phyloP scores from a whole-genome alignment of 2,113 vertebrate species.

The Microtus ochrogaster region DNA sequence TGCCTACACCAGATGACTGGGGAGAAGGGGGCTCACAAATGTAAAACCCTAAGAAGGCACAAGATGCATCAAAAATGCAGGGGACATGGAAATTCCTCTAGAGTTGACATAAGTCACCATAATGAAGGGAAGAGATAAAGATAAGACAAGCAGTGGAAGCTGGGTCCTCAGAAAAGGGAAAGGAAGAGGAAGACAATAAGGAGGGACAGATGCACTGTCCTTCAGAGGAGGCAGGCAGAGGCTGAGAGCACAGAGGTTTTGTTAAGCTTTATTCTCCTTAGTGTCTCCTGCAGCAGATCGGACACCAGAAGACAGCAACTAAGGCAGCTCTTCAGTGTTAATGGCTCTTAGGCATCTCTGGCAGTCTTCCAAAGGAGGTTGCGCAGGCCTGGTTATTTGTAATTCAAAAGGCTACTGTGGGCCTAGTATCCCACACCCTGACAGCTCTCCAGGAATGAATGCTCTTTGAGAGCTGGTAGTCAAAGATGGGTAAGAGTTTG shows the following conservation, averaged over 20 bases:
- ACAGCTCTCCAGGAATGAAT: no score
- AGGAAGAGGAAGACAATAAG: not conserved
- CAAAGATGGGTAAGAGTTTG: no score
- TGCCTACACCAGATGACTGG: not conserved
- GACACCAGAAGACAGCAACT: no score
- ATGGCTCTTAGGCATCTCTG: no score
- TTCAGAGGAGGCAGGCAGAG: not conserved
- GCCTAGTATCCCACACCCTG: no score
- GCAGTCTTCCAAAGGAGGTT: no score
- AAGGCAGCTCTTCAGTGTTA: no score
- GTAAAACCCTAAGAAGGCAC: not conserved
- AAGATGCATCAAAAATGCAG: constrained; percentile 17
- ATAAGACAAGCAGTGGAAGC: not conserved
- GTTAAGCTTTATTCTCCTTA: no score
- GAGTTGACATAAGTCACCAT: not conserved
- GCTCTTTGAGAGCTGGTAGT: no score
- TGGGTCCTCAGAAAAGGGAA: not conserved
- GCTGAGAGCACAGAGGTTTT: not conserved
- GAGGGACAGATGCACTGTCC: not conserved
- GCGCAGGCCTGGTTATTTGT: no score
- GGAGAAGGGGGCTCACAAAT: not conserved
- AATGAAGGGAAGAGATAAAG: constrained; percentile 13
- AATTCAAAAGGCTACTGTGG: no score
- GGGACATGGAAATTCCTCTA: not conserved
- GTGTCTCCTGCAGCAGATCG: no score